Evolutionary conservation across 2,113 vertebrate species (phyloP), one percentile per base, ranked within the genome.

Genomic region (Eonycteris spelaea): DNA sequence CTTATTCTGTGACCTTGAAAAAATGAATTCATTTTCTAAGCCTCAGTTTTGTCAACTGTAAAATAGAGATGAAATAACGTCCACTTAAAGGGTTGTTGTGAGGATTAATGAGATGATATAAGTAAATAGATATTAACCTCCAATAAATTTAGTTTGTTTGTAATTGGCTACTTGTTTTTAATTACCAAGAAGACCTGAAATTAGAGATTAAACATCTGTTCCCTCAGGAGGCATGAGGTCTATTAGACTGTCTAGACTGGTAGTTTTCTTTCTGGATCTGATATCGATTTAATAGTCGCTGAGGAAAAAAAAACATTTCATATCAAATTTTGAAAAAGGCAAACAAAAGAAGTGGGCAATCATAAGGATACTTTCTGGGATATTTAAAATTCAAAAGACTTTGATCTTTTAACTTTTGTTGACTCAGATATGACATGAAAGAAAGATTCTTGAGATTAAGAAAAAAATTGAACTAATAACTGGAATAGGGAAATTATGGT

Each of bases 401-500:
- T 79, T 77, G 53, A 90, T 86, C 14, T 84, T 84, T 93, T 74
- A 51, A 53, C 95, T 90, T 73, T 77, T 92, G 15, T 77, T 91
- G 59, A 86, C 24, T 90, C 83, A 91, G 74, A 43, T 38, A 70
- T 40, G 79, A 75, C 30, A 79, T 83, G 22, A 45, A 35, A 85
- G 88, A 87, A 88, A 55, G 55, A 78, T 70, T 82, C n/a, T 30
- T 79, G 59, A 90, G 51, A 80, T 84, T 63, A 53, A 74, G 51
- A 82, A 80, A 86, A 51, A 59, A 85, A 79, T n/a, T 79, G 43
- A 91, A 55, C 57, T 77, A 68, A 43, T 93, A 51, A 93, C 68
- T 63, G n/a, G 26, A 86, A 48, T 61, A 45, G 30, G 33, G 45
- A 94, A 70, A 95, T 38, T 86, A 68, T 40, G 48, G 38, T 40